Conservation (phyloP, 2,888 invertebrate genomes). For the Caradrina clavipalpis region DNA sequence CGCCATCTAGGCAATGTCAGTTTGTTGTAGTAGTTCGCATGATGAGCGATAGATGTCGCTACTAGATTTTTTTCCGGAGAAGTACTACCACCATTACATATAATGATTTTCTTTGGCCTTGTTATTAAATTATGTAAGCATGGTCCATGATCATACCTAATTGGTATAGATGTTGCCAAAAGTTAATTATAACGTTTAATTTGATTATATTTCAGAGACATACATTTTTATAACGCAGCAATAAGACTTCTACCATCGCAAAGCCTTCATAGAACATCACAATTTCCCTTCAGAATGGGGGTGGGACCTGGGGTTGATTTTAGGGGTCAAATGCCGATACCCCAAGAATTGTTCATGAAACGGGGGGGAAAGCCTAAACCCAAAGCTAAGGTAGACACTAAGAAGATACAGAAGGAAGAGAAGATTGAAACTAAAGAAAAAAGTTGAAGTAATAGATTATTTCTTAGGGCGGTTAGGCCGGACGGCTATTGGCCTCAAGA, state of each 20-base stretch:
- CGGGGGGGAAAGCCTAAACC: constrained; percentile 39
- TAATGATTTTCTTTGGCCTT: too few relatives aligned
- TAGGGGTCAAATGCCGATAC: constrained; percentile 69
- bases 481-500: too few relatives aligned
- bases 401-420: not conserved
- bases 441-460: not conserved
- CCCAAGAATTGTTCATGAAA: constrained; percentile 66
- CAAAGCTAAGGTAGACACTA: not conserved
- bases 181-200: not conserved
- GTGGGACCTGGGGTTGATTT: constrained; percentile 70
- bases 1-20: too few relatives aligned
- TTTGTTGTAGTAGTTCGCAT: too few relatives aligned
- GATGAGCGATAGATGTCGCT: too few relatives aligned
- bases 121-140: too few relatives aligned
- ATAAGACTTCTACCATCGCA: constrained; percentile 61
- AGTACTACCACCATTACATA: too few relatives aligned
- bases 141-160: too few relatives aligned
- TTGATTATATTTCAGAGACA: constrained; percentile 60
- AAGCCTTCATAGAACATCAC: constrained; percentile 64
- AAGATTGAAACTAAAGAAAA: not conserved
- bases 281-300: constrained; percentile 66
- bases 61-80: too few relatives aligned
- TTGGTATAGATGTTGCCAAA: too few relatives aligned
- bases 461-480: not conserved
- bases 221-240: constrained; percentile 66